phyloP scores from a whole-genome alignment of 2,113 vertebrate genomes.

The Tenrec ecaudatus region DNA sequence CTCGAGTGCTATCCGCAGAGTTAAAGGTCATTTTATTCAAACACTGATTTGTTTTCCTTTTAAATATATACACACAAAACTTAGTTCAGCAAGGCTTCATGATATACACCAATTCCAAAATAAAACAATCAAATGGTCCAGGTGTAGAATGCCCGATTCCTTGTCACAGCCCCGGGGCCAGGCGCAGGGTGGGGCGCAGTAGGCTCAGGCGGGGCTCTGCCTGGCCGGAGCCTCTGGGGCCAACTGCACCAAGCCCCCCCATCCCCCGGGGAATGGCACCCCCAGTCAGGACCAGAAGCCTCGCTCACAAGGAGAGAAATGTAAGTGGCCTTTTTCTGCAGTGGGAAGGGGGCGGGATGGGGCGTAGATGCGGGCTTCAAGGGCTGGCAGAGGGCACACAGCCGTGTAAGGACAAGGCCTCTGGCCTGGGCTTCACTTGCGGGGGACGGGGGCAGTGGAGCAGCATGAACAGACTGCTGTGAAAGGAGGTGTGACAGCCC shows the following conservation, averaged over 20 bases:
- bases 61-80: conserved; percentile 93
- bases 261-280: conserved; percentile 31
- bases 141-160: conserved; percentile 87
- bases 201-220: conserved; percentile 47
- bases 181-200: conserved; percentile 63
- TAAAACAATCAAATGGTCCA: conserved; percentile 92
- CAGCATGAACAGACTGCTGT: conserved; percentile 78
- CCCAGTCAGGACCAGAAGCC: conserved; percentile 65
- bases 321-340: conserved; percentile 68
- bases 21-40: conserved; percentile 92
- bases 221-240: conserved; percentile 73
- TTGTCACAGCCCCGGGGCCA: conserved; percentile 84
- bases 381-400: conserved; percentile 15
- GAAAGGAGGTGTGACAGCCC: background rate
- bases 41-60: conserved; percentile 88
- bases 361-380: conserved; percentile 32
- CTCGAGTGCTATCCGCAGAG: conserved; percentile 89
- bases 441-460: background rate
- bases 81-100: conserved; percentile 91
- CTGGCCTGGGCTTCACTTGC: background rate
- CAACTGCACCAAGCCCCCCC: no score
- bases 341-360: conserved; percentile 62
- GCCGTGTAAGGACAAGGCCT: conserved; percentile 42
- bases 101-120: conserved; percentile 92
- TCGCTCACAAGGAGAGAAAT: conserved; percentile 31